phyloP scores from a whole-genome alignment of 2,113 vertebrate species.

The Monopterus albus region DNA sequence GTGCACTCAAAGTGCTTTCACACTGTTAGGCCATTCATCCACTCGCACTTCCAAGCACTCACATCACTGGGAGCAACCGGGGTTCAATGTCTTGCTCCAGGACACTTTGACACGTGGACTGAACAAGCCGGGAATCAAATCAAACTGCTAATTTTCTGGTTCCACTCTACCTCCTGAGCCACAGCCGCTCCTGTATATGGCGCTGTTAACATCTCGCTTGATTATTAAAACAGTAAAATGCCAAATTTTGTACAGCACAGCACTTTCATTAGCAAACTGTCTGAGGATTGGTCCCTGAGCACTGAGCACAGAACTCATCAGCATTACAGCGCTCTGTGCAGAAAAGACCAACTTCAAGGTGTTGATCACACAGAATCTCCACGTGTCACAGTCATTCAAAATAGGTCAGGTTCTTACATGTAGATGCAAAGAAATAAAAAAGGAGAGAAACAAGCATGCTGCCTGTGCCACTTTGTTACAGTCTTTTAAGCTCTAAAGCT shows the following conservation, averaged over 20 bases:
- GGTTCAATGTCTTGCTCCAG: no score
- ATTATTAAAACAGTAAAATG: constrained; percentile 16
- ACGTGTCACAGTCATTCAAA: constrained; percentile 32
- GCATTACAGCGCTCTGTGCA: constrained; percentile 32
- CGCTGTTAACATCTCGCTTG: background rate
- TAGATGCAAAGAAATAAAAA: background rate
- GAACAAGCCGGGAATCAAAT: no score
- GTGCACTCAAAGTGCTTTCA: no score
- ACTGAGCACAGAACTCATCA: constrained; percentile 21
- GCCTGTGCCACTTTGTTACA: constrained; percentile 69
- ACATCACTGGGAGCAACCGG: no score
- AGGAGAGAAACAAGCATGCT: constrained; percentile 48
- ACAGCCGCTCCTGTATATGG: background rate
- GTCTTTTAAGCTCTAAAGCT: constrained; percentile 77
- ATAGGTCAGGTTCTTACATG: constrained; percentile 38
- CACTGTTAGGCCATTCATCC: no score
- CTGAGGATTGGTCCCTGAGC: constrained; percentile 3
- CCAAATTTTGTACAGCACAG: background rate
- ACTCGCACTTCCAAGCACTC: no score
- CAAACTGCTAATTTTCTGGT: no score
- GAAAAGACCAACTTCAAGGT: constrained; percentile 17
- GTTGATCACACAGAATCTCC: constrained; percentile 14
- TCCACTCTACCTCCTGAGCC: no score
- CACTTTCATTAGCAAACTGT: constrained; percentile 24
- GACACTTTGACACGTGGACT: no score